Percentiles rank a stretch among this genome's conserved stretches.
Evolutionary conservation across 2,888 invertebrate genomes (phyloP).

Genomic region (Perithous albicinctus): DNA sequence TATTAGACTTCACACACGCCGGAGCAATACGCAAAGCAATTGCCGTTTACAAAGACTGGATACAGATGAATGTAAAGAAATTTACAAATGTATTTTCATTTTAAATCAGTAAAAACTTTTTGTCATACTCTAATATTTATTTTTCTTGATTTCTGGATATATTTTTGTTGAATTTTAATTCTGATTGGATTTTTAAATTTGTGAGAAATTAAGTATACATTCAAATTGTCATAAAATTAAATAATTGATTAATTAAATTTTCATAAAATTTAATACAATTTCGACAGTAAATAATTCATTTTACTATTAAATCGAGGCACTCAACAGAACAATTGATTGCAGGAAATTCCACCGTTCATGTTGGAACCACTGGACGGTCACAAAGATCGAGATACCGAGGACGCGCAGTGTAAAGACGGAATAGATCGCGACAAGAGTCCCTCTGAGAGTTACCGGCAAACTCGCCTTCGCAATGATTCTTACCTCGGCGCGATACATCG

Average conservation of each 20-base stretch:
- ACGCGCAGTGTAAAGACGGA: conserved; percentile 76
- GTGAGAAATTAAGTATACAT: background rate
- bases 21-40: conserved; percentile 95
- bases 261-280: background rate
- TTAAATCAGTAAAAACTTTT: background rate
- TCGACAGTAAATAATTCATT: conserved; percentile 1
- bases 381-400: conserved; percentile 78
- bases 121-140: background rate
- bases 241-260: background rate
- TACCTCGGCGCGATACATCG: conserved; percentile 93
- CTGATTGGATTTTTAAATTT: background rate
- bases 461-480: conserved; percentile 92
- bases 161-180: background rate
- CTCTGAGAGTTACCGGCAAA: conserved; percentile 80
- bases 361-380: conserved; percentile 87
- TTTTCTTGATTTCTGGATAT: background rate
- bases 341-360: conserved; percentile 93
- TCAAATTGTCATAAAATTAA: background rate
- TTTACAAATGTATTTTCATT: conserved; percentile 10
- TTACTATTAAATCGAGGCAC: background rate
- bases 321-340: conserved; percentile 62
- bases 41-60: conserved; percentile 97
- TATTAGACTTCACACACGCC: conserved; percentile 95
- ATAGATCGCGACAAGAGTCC: conserved; percentile 80
- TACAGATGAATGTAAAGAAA: conserved; percentile 91